Evolutionary conservation across 2,797 vertebrate species (phyloP), one percentile per base, ranked within the genome.

Genomic region (Euthynnus affinis): DNA sequence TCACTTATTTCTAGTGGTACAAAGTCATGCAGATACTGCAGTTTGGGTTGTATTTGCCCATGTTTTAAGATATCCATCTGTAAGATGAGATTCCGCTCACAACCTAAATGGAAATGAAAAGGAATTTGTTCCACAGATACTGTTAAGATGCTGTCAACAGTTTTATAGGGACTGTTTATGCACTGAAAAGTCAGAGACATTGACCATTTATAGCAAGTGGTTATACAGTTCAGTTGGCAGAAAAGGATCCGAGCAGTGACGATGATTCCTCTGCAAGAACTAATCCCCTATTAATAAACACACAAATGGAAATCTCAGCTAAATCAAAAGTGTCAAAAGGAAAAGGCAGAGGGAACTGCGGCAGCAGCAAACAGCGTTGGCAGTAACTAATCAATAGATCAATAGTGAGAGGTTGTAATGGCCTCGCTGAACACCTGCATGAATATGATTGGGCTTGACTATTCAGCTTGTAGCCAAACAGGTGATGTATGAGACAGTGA

Each of bases 401-500:
- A 14, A 51, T 65, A 34, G 46, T 52, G 63, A 52, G 18, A 51
- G 13, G 27, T 49, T 2, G 61, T 52, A 66, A 37, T 20, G 40
- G 65, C 52, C 14, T 22, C 9, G 17, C 22, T 6, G 27, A 20
- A 12, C 27, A 49, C 17, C 57, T 52, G 23, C 59, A 48, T 48
- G 44, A 48, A 55, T 37, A 9, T 12, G 10, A 58, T 6, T 37
- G 14, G 20, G 29, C 37, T 46, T 13, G 49, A 13, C 44, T 48
- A 18, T 25, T 6, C 20, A 40, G 32, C 23, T 55, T 25, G 18
- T 46, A 32, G 18, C 13, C 51, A 63, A 44, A 12, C 42, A 49
- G 55, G 5, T 29, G 55, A 59, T 25, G 4, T 20, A 59, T 67
- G 51, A 68, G 46, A n/a, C n/a, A 20, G 65, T 42, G 42, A 58